These are phyloP conservation scores for Holothuria glaberrima DNA, from an alignment of 35 echinoderm and acorn worm genomes.

Conservation along the genomic window DNA sequence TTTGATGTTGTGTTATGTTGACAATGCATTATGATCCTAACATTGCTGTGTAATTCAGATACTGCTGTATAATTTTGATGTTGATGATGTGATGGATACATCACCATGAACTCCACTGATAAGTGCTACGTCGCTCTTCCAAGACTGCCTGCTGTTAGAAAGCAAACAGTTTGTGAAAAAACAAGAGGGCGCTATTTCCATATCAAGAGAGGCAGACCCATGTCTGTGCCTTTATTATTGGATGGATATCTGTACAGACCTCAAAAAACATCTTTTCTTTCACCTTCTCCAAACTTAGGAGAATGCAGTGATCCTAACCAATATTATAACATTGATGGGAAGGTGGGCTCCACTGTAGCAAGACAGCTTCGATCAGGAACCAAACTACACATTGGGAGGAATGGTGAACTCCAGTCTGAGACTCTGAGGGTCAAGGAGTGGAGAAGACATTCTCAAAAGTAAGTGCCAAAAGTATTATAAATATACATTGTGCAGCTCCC, in stretches of 20 bases:
- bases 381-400: conserved; percentile 81
- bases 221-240: conserved; percentile 50
- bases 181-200: conserved; percentile 26
- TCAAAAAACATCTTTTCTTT: neutral
- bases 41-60: no score
- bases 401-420: conserved; percentile 85
- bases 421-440: conserved; percentile 77
- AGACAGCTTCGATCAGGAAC: conserved; percentile 76
- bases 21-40: no score
- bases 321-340: conserved; percentile 86
- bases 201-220: conserved; percentile 65
- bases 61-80: no score
- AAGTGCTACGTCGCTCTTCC: neutral
- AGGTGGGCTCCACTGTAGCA: conserved; percentile 71
- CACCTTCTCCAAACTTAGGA: conserved; percentile 29
- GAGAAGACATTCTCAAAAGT: conserved; percentile 30
- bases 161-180: no score
- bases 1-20: no score
- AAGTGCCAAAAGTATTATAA: neutral
- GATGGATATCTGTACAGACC: neutral
- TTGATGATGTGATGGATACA: no score
- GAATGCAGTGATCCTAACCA: conserved; percentile 48
- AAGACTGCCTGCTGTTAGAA: neutral
- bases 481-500: no score
- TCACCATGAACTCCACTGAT: no score